These are phyloP conservation scores for Parnassius glacialis DNA, from an alignment of 2,888 invertebrate genomes.

Conservation along the genomic window DNA sequence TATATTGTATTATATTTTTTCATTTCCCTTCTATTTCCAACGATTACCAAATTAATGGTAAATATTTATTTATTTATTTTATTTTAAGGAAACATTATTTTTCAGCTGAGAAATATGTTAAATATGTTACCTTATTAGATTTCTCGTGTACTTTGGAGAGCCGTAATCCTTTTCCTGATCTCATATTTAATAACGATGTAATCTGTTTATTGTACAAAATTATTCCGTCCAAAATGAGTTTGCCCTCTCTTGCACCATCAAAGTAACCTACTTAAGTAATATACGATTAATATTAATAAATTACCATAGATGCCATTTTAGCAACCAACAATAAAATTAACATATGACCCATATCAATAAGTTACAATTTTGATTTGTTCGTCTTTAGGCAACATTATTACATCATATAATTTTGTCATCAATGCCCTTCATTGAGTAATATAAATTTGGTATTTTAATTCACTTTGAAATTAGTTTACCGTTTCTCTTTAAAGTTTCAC, in stretches of 20 bases:
- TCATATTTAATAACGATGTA: no score
- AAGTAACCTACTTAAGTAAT: slow-evolving; percentile 9
- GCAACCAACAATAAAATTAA: slow-evolving; percentile 36
- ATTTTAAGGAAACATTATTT: no score
- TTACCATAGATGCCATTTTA: slow-evolving; percentile 21
- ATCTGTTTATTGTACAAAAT: not conserved
- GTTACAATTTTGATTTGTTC: slow-evolving; percentile 33
- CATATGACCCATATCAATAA: slow-evolving; percentile 37
- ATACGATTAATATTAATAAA: slow-evolving; percentile 17
- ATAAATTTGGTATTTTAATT: slow-evolving; percentile 47
- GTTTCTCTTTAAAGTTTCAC: slow-evolving; percentile 55
- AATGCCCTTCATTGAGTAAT: slow-evolving; percentile 45
- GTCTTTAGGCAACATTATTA: slow-evolving; percentile 27
- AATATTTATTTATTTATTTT: no score
- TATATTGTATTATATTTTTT: no score
- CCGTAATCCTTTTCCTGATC: no score
- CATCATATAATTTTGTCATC: slow-evolving; percentile 37
- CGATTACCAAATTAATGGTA: no score
- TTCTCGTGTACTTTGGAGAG: no score
- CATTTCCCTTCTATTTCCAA: no score
- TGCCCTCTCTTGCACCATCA: slow-evolving; percentile 7
- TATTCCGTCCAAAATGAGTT: not conserved
- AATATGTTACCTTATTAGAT: no score
- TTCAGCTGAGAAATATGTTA: no score
- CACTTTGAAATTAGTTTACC: slow-evolving; percentile 33